phyloP scores from a whole-genome alignment of 2,113 vertebrate genomes.

The Numida meleagris region DNA sequence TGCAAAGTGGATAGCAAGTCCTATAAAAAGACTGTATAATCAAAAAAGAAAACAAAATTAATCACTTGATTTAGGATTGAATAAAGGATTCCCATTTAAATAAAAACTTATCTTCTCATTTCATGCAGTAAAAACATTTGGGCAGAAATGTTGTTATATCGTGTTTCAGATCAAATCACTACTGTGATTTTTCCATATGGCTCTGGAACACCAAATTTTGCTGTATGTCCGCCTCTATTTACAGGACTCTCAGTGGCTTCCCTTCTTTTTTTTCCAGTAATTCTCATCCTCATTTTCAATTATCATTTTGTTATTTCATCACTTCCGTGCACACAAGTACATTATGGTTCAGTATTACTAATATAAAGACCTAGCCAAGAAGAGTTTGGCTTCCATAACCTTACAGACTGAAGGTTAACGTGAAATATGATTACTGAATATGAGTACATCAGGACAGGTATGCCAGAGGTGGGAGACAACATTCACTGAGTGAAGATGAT shows the following conservation, averaged over 20 bases:
- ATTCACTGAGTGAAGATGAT: not conserved
- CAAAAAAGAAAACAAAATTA: not conserved
- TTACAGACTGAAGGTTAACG: not conserved
- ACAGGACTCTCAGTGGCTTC: not conserved
- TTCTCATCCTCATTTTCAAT: not conserved
- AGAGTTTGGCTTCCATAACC: not conserved
- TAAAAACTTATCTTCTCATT: not conserved
- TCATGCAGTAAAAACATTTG: not conserved
- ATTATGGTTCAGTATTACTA: not conserved
- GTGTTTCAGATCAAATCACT: not conserved
- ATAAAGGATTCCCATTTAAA: not conserved
- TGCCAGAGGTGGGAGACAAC: not conserved
- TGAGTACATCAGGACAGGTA: not conserved
- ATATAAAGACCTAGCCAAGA: not conserved
- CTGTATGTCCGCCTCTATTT: not conserved
- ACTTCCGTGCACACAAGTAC: not conserved
- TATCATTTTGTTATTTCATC: not conserved
- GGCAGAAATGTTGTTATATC: not conserved
- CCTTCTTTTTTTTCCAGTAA: not conserved
- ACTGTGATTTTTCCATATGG: not conserved
- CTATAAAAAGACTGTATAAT: not conserved
- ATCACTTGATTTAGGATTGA: not conserved
- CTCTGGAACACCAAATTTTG: not conserved
- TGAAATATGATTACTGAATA: not conserved
- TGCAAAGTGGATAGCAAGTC: not conserved